Evolutionary conservation across 2,797 vertebrate species (phyloP), one percentile per base, ranked within the genome.

Genomic region (Phoxinus dragarum): DNA sequence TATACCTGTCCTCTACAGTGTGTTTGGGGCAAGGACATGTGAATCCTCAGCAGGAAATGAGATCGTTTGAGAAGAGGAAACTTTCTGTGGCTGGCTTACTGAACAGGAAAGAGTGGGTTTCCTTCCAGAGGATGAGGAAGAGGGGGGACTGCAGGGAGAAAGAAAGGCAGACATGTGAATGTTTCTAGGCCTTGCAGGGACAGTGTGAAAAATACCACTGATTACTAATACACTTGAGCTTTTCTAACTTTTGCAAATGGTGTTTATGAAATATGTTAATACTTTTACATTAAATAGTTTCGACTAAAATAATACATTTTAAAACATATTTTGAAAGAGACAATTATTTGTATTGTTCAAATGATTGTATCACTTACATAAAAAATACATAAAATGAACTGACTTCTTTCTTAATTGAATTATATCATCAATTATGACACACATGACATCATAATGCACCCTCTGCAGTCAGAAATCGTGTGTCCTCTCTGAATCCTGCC

Each of bases 1-100:
- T 17, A 19, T 36, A 74, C 64, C 40, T 69, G 31, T 47, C 76
- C 67, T 87, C 75, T 40, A 42, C 68, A 82, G 64, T 81, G 73
- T 81, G 40, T 69, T 69, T 54, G 75, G 42, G 52, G 77, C 47
- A 74, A 83, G 81, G 82, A 86, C 82, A 86, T 80, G 78, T 42
- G 64, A 84, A 75, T 84, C 88, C 38, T 81, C 38, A 3, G 10
- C 88, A 88, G 89, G 90, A 90, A 90, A 89, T 86, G 86, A 89
- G 88, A 88, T 86, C 61, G 80, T 71, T 67, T 5, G 64, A 81
- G 67, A 31, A 91, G 27, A 80, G 89, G 89, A 90, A 90, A 82
- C 82, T 72, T 67, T 31, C 61, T 64, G 72, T 71, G 79, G 79
- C 85, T 84, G 79, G 69, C 79, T 74, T 40, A 73, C 31, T 83